These are phyloP conservation scores for Premnoplex brunnescens DNA, from an alignment of 2,797 vertebrate species.

Conservation along the genomic window DNA sequence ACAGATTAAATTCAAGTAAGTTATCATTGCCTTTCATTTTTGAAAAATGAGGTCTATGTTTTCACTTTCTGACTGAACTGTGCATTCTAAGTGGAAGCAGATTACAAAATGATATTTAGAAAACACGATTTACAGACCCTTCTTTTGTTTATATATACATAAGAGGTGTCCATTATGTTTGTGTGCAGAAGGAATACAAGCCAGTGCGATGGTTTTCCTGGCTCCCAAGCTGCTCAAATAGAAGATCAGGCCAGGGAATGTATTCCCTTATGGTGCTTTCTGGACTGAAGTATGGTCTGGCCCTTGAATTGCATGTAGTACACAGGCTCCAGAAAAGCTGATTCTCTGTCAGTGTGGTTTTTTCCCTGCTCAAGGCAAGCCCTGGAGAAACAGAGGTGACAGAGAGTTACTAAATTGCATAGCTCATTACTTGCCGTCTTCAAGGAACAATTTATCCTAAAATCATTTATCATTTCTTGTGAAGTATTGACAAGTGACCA, in stretches of 20 bases:
- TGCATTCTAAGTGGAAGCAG: background rate
- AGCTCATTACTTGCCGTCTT: background rate
- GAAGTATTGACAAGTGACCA: background rate
- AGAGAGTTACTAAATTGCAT: background rate
- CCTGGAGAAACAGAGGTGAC: background rate
- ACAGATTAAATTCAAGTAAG: background rate
- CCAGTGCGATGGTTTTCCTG: background rate
- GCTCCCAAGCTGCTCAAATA: background rate
- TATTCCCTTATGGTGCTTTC: background rate
- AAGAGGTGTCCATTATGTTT: background rate
- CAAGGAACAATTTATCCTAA: background rate
- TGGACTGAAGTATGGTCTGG: background rate
- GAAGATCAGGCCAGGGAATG: background rate
- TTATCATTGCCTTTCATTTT: background rate
- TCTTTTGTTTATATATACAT: background rate
- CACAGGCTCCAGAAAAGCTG: background rate
- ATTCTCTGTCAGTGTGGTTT: background rate
- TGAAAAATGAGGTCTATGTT: background rate
- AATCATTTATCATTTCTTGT: background rate
- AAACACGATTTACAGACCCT: background rate
- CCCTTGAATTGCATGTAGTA: background rate
- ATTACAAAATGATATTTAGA: background rate
- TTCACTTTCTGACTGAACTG: background rate
- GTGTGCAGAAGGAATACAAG: background rate
- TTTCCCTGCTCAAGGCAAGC: background rate